Evolutionary conservation across 2,797 vertebrate genomes (phyloP).

Genomic region (Kryptolebias ocellatus): DNA sequence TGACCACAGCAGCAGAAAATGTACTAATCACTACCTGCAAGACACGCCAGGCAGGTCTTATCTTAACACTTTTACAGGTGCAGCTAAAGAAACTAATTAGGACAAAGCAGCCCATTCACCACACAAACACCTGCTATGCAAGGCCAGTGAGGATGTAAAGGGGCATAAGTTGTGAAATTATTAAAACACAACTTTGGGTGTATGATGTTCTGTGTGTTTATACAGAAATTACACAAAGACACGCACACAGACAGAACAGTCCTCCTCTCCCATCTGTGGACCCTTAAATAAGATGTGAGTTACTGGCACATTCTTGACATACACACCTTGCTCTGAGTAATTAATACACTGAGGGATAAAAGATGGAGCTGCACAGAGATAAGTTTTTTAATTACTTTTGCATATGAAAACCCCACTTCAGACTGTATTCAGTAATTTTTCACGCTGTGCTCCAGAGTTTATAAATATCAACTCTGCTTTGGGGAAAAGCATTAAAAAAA

Average conservation of each 20-base stretch:
- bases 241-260: background rate
- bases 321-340: constrained; percentile 48
- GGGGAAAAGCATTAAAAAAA: constrained; percentile 13
- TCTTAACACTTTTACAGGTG: background rate
- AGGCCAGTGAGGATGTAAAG: background rate
- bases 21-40: background rate
- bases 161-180: background rate
- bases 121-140: background rate
- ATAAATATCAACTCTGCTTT: constrained; percentile 15
- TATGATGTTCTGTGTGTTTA: background rate
- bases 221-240: background rate
- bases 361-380: constrained; percentile 38
- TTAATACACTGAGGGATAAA: constrained; percentile 53
- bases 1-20: background rate
- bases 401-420: constrained; percentile 31
- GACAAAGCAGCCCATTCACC: background rate
- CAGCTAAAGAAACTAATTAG: background rate
- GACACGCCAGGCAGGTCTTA: background rate
- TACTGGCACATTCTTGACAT: constrained; percentile 32
- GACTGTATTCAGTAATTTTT: constrained; percentile 32
- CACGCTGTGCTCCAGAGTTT: constrained; percentile 22
- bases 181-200: constrained; percentile 2
- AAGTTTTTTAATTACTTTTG: constrained; percentile 38
- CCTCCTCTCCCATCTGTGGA: too few species aligned
- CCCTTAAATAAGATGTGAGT: constrained; percentile 23